phyloP scores from a whole-genome alignment of 2,797 vertebrate genomes.

The Kryptolebias ocellatus region DNA sequence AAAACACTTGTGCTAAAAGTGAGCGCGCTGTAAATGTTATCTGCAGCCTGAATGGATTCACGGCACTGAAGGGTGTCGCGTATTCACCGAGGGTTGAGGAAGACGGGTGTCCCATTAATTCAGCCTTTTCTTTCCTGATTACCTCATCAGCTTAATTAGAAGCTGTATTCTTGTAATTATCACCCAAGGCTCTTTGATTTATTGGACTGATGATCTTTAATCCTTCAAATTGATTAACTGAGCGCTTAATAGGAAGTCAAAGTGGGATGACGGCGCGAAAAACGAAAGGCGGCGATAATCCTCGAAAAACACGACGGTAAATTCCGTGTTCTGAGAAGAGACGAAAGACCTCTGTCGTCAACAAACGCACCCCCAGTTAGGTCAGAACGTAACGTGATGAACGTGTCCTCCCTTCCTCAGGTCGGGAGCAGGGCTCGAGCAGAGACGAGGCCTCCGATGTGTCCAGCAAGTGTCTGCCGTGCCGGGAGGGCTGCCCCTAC shows the following conservation, averaged over 20 bases:
- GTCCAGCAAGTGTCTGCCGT: conserved; percentile 89
- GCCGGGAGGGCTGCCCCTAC: conserved; percentile 89
- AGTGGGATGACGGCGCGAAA: conserved; percentile 24
- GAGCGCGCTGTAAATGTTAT: conserved; percentile 1
- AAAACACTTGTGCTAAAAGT: neutral
- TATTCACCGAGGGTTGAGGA: conserved; percentile 23
- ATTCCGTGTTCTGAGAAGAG: neutral
- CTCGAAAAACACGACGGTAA: conserved; percentile 36
- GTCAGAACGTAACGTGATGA: neutral
- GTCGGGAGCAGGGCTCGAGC: conserved; percentile 72
- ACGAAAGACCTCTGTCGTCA: neutral
- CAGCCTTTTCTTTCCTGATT: conserved; percentile 42
- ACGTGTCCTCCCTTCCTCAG: conserved; percentile 71
- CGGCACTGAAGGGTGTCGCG: conserved; percentile 1
- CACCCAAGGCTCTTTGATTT: conserved; percentile 51
- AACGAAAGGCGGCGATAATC: conserved; percentile 50
- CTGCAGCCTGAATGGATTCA: conserved; percentile 21
- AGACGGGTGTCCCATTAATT: conserved; percentile 32
- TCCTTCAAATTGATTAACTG: conserved; percentile 50
- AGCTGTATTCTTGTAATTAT: conserved; percentile 55
- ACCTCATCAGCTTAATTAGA: conserved; percentile 61
- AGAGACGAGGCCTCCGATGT: conserved; percentile 80
- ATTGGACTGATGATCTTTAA: conserved; percentile 49
- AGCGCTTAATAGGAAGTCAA: conserved; percentile 44
- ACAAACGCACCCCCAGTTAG: neutral